Conservation (phyloP, 2,888 invertebrate species). For the Gortyna flavago region DNA sequence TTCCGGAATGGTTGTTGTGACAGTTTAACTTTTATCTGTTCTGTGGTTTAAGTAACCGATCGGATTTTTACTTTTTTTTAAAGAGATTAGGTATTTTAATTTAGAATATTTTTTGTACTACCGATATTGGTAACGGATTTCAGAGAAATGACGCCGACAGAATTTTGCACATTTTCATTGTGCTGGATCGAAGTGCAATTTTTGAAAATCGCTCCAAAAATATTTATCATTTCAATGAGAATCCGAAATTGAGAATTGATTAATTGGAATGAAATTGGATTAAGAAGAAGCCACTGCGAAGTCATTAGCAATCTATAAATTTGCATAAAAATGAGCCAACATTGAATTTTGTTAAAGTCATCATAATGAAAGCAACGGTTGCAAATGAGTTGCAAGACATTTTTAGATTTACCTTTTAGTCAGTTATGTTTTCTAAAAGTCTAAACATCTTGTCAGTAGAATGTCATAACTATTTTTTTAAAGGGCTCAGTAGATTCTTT, state of each 20-base stretch:
- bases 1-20: constrained; percentile 32
- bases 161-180: neutral
- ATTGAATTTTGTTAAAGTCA: constrained; percentile 8
- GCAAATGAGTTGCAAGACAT: constrained; percentile 19
- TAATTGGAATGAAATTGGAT: constrained; percentile 3
- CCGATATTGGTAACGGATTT: neutral
- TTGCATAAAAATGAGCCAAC: constrained; percentile 35
- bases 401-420: neutral
- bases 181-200: neutral
- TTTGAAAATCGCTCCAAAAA: neutral
- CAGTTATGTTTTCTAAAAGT: neutral
- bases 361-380: constrained; percentile 2
- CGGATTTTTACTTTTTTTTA: constrained; percentile 1
- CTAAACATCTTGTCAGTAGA: neutral
- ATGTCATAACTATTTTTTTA: constrained; percentile 21
- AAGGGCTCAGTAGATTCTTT: constrained; percentile 15
- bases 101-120: neutral
- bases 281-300: constrained; percentile 10
- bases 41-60: neutral
- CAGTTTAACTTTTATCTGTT: no score
- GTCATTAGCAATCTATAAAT: constrained; percentile 26
- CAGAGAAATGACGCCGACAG: neutral
- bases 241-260: constrained; percentile 5
- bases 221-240: constrained; percentile 1
- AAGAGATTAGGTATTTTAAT: neutral